A percentile compares a stretch with the other conserved stretches of the same genome.
phyloP scores from a whole-genome alignment of 2,113 vertebrate species.

The Melanostigma gelatinosum region DNA sequence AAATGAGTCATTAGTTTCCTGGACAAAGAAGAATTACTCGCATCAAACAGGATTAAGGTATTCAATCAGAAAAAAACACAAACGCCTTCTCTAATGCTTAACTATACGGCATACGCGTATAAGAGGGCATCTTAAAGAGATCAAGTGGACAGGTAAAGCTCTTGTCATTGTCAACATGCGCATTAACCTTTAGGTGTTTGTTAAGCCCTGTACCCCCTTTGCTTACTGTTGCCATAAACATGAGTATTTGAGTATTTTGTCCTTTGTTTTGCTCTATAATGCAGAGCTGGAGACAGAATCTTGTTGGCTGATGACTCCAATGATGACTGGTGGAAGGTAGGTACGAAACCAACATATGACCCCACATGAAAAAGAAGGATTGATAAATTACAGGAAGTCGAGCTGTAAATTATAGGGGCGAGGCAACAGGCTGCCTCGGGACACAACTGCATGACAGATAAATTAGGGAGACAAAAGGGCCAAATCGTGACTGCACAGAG shows the following conservation, averaged over 20 bases:
- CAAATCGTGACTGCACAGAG: slow-evolving; percentile 12
- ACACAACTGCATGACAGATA: slow-evolving; percentile 41
- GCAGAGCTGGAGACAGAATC: slow-evolving; percentile 94
- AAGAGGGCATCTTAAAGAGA: background rate
- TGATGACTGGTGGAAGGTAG: slow-evolving; percentile 99
- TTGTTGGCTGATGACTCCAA: slow-evolving; percentile 93
- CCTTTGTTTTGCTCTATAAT: slow-evolving; percentile 39
- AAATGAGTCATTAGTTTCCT: slow-evolving; percentile 65
- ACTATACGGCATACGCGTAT: background rate
- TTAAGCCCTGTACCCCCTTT: background rate
- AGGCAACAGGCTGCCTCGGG: slow-evolving; percentile 27
- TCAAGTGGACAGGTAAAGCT: background rate
- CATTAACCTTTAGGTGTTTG: background rate
- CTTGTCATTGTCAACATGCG: background rate
- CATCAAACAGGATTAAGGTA: slow-evolving; percentile 28
- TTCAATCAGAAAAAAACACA: background rate
- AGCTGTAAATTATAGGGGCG: slow-evolving; percentile 44
- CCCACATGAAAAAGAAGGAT: slow-evolving; percentile 4
- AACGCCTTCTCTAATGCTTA: background rate
- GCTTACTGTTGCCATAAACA: background rate
- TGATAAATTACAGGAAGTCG: slow-evolving; percentile 47
- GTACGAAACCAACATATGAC: slow-evolving; percentile 14
- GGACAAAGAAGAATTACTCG: slow-evolving; percentile 42
- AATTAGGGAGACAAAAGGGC: slow-evolving; percentile 58
- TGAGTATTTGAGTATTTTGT: background rate